phyloP scores from a whole-genome alignment of 2,113 vertebrate genomes.

The Sinocyclocheilus anshuiensis region DNA sequence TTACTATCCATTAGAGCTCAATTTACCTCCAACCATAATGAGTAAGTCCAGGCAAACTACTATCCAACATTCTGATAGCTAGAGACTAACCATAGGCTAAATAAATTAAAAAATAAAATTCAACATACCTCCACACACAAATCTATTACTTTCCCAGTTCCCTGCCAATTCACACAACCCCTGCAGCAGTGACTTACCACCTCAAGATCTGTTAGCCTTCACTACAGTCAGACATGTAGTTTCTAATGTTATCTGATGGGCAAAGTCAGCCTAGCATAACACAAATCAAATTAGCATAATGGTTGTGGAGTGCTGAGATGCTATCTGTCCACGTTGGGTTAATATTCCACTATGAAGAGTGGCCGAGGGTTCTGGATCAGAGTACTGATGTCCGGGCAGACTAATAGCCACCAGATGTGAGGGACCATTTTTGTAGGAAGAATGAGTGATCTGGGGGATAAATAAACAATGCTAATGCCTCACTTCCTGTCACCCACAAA shows the following conservation, averaged over 20 bases:
- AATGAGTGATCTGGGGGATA: slow-evolving; percentile 23
- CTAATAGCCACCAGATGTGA: slow-evolving; percentile 46
- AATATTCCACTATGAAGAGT: slow-evolving; percentile 11
- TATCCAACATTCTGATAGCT: background rate
- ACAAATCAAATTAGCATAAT: slow-evolving; percentile 43
- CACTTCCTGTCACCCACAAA: slow-evolving; percentile 39
- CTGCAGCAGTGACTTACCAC: background rate
- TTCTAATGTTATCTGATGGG: slow-evolving; percentile 28
- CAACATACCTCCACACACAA: background rate
- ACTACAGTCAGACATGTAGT: background rate
- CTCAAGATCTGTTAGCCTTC: background rate
- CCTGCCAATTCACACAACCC: background rate
- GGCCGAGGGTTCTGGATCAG: slow-evolving; percentile 1
- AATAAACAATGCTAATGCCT: slow-evolving; percentile 43
- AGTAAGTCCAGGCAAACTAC: too few species aligned
- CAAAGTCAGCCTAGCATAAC: slow-evolving; percentile 22
- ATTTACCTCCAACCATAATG: background rate
- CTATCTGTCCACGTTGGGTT: slow-evolving; percentile 26
- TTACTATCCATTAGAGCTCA: background rate
- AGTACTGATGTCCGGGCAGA: slow-evolving; percentile 30
- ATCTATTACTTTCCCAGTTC: background rate
- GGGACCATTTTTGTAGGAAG: slow-evolving; percentile 27
- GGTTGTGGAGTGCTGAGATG: slow-evolving; percentile 26
- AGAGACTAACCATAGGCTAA: background rate
- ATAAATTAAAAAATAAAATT: background rate